Conservation (phyloP, 2,113 vertebrate species). For the Caranx melampygus region DNA sequence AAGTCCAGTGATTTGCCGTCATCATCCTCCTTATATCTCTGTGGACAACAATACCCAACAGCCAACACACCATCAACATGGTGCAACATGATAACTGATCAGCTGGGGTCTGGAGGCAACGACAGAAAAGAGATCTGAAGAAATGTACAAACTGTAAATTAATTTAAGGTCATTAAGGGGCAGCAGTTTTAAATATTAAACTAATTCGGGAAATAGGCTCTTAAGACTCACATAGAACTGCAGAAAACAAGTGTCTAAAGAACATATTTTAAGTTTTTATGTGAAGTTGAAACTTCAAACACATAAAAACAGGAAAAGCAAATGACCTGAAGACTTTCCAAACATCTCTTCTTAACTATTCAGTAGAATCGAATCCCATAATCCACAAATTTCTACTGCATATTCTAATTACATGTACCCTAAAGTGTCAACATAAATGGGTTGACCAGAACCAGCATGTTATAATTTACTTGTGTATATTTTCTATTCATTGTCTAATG, state of each 20-base stretch:
- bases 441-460: neutral
- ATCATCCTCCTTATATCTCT: conserved; percentile 57
- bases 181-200: conserved; percentile 33
- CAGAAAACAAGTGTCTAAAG: conserved; percentile 18
- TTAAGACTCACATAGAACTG: neutral
- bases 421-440: neutral
- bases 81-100: conserved; percentile 60
- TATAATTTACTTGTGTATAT: too few species aligned
- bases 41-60: conserved; percentile 68
- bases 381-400: neutral
- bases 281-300: conserved; percentile 13
- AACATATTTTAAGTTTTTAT: neutral
- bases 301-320: neutral
- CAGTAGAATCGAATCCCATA: neutral
- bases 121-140: conserved; percentile 56
- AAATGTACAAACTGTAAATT: conserved; percentile 54
- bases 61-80: conserved; percentile 52
- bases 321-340: conserved; percentile 14
- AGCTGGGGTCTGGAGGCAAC: conserved; percentile 41
- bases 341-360: neutral
- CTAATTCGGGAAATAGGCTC: conserved; percentile 10
- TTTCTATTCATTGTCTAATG: too few species aligned
- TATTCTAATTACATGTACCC: neutral
- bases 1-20: conserved; percentile 69
- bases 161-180: conserved; percentile 35